Evolutionary conservation across 2,113 vertebrate genomes (phyloP), one percentile per base, ranked within the genome.

Genomic region (Gadus macrocephalus): DNA sequence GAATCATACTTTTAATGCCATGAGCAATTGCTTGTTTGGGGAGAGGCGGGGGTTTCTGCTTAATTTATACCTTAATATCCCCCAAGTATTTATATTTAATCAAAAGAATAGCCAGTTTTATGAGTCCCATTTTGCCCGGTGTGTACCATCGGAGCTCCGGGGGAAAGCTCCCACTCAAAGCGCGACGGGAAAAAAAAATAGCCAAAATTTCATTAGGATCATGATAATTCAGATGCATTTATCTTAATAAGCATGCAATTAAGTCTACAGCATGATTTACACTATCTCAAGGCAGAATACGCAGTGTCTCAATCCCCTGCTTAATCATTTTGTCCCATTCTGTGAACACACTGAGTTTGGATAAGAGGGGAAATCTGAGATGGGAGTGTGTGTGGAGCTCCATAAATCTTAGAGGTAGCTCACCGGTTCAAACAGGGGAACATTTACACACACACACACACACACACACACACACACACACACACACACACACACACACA

Each of bases 221-320:
- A 67, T 62, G 28, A 70, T 74, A 79, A 71, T 60, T 76, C 68
- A 58, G 31, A 28, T 56, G 64, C 68, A 77, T 84, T 72, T 75
- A 80, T 85, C 78, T 78, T 74, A 78, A 84, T 82, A 79, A 81
- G 56, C 67, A 67, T 74, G 72, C 75, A 72, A 81, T 81, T 82
- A 82, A 62, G 71, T 62, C 56, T 73, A 62, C 73, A 68, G 58
- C 72, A 72, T 67, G 80, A 79, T 83, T 87, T 80, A 73, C 72
- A 79, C 78, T 81, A 81, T 78, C 76, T 82, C 67, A 68, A 67
- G 62, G 67, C 79, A 85, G 78, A 83, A 64, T 74, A 72, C 76
- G 80, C 17, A 88, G 80, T 81, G 87, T 88, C 82, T 69, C 77
- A 70, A 85, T 87, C 76, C 85, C 76, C 12, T 79, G 77, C 78